Conservation (phyloP, 2,797 vertebrate genomes). For the Cyclopterus lumpus region DNA sequence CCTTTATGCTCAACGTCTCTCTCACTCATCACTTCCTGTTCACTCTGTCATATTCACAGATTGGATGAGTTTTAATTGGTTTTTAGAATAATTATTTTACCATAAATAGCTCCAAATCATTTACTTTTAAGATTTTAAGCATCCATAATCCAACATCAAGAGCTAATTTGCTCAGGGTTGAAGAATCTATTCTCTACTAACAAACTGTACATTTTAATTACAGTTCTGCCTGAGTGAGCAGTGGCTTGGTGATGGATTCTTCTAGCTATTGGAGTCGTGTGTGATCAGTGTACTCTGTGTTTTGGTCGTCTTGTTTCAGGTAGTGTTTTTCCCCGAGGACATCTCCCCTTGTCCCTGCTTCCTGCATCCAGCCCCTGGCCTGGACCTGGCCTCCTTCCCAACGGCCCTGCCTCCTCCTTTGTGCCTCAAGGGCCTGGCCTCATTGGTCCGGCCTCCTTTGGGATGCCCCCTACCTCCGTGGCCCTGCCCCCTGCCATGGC, state of each 20-base stretch:
- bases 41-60: neutral
- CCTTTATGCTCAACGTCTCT: neutral
- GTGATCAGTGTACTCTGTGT: slow-evolving; percentile 6
- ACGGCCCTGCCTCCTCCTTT: too few species aligned
- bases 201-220: slow-evolving; percentile 32
- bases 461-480: too few species aligned
- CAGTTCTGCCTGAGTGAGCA: neutral
- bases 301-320: neutral
- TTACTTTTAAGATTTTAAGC: slow-evolving; percentile 34
- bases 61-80: neutral
- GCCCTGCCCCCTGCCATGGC: too few species aligned
- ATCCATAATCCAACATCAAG: slow-evolving; percentile 26
- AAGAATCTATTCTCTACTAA: slow-evolving; percentile 26
- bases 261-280: neutral
- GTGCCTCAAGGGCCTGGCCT: too few species aligned
- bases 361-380: too few species aligned
- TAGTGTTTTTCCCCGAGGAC: neutral
- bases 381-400: too few species aligned
- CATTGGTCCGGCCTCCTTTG: too few species aligned
- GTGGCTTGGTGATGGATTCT: slow-evolving; percentile 19
- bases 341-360: too few species aligned
- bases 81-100: neutral
- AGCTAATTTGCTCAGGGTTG: slow-evolving; percentile 20
- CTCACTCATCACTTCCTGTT: neutral
- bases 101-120: slow-evolving; percentile 28